phyloP scores from a whole-genome alignment of 1,140 invertebrate genomes.

The Drosophila pandora region DNA sequence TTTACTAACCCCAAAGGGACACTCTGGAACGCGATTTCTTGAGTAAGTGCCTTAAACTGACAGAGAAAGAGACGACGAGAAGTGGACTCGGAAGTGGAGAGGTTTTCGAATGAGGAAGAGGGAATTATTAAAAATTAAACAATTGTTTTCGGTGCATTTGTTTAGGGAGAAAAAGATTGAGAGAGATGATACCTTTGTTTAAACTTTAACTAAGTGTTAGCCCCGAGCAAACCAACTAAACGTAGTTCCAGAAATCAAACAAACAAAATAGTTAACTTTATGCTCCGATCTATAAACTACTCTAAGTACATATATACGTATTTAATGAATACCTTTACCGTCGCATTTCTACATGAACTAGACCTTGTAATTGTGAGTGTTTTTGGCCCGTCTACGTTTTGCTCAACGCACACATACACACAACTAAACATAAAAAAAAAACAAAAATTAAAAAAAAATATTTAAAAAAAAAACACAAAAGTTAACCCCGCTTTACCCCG shows the following conservation, averaged over 20 bases:
- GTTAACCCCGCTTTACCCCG: slow-evolving; percentile 55
- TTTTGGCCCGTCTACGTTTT: slow-evolving; percentile 56
- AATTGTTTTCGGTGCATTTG: slow-evolving; percentile 27
- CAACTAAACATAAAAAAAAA: slow-evolving; percentile 5
- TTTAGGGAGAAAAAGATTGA: slow-evolving; percentile 3
- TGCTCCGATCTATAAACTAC: slow-evolving; percentile 69
- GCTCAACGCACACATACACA: slow-evolving; percentile 61
- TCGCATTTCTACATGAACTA: slow-evolving; percentile 64
- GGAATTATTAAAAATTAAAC: slow-evolving; percentile 1
- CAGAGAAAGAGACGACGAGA: slow-evolving; percentile 18
- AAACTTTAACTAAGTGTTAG: slow-evolving; percentile 48
- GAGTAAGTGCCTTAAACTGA: slow-evolving; percentile 75
- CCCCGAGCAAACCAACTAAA: slow-evolving; percentile 44
- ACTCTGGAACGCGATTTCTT: slow-evolving; percentile 74
- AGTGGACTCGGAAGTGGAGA: neutral
- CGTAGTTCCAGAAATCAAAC: slow-evolving; percentile 65
- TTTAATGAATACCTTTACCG: slow-evolving; percentile 57
- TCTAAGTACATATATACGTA: slow-evolving; percentile 48
- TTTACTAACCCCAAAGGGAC: slow-evolving; percentile 51
- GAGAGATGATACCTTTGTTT: slow-evolving; percentile 36
- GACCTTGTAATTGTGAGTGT: slow-evolving; percentile 61
- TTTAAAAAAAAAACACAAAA: slow-evolving; percentile 11
- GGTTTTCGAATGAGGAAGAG: neutral
- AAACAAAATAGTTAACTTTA: slow-evolving; percentile 73
- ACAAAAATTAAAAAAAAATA: neutral